These are phyloP conservation scores for Glyptemys insculpta DNA, from an alignment of 2,797 vertebrate genomes.

Conservation along the genomic window DNA sequence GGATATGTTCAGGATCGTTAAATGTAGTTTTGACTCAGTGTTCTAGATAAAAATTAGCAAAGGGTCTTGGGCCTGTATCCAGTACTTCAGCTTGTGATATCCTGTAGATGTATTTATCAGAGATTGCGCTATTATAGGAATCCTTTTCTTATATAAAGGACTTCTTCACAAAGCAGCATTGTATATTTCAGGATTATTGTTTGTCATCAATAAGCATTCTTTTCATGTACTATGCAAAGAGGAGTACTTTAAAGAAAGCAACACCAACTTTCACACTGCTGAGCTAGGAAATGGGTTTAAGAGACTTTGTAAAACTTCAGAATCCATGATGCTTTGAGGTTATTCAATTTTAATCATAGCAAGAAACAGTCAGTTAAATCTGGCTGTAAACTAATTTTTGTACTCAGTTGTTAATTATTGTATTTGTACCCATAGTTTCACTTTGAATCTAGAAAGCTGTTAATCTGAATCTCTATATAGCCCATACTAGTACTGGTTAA, in stretches of 20 bases:
- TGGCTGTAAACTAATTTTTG: not conserved
- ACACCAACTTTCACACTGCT: not conserved
- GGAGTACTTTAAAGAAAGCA: not conserved
- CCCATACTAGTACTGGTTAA: not conserved
- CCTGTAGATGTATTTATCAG: not conserved
- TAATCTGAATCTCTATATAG: not conserved
- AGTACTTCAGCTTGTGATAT: not conserved
- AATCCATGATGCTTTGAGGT: not conserved
- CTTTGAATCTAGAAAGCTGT: not conserved
- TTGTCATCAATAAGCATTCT: not conserved
- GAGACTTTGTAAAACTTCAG: not conserved
- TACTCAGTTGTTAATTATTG: not conserved
- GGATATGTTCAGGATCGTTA: constrained; percentile 55
- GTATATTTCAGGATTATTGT: not conserved
- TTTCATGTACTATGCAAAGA: not conserved
- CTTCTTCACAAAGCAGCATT: not conserved
- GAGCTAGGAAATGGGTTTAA: not conserved
- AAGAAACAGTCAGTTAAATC: not conserved
- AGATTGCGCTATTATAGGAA: not conserved
- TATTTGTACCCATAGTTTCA: not conserved
- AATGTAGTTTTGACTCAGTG: constrained; percentile 41
- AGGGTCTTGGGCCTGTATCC: constrained; percentile 1
- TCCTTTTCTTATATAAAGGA: constrained; percentile 38
- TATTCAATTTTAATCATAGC: not conserved
- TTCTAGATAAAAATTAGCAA: constrained; percentile 40